phyloP scores from a whole-genome alignment of 1,140 invertebrate species.

The Scaptomyza graminum region DNA sequence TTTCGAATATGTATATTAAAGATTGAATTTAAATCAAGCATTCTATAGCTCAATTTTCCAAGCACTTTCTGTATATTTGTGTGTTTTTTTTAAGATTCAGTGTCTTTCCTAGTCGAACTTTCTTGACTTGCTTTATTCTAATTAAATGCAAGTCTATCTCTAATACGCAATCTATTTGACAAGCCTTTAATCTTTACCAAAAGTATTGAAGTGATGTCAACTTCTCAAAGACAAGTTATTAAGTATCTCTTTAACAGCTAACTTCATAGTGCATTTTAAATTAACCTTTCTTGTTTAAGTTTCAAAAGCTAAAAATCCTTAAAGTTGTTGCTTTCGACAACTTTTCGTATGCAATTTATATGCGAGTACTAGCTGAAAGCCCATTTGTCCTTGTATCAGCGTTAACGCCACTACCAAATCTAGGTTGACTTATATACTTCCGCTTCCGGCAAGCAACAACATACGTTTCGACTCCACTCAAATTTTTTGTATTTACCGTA shows the following conservation, averaged over 20 bases:
- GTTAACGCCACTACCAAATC: slow-evolving; percentile 48
- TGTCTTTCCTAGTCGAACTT: no score
- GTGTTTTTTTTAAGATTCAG: no score
- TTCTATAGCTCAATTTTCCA: no score
- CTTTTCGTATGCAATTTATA: slow-evolving; percentile 33
- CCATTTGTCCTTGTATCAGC: slow-evolving; percentile 66
- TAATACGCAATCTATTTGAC: no score
- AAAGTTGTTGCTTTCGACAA: slow-evolving; percentile 33
- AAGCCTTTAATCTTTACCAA: no score
- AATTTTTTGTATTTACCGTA: slow-evolving; percentile 9
- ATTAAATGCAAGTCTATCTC: no score
- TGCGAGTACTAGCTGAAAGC: slow-evolving; percentile 43
- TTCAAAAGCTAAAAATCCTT: slow-evolving; percentile 26
- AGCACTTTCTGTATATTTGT: no score
- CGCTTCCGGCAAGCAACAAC: slow-evolving; percentile 65
- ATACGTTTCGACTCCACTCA: slow-evolving; percentile 47
- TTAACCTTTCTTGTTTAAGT: not conserved
- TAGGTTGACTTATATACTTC: slow-evolving; percentile 69
- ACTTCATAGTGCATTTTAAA: not conserved
- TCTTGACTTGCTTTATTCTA: no score
- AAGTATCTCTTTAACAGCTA: not conserved
- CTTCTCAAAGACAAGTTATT: no score
- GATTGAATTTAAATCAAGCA: no score
- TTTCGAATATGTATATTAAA: no score
- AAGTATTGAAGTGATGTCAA: no score